Conservation (phyloP, 2,113 vertebrate genomes). For the Pampusana beccarii region DNA sequence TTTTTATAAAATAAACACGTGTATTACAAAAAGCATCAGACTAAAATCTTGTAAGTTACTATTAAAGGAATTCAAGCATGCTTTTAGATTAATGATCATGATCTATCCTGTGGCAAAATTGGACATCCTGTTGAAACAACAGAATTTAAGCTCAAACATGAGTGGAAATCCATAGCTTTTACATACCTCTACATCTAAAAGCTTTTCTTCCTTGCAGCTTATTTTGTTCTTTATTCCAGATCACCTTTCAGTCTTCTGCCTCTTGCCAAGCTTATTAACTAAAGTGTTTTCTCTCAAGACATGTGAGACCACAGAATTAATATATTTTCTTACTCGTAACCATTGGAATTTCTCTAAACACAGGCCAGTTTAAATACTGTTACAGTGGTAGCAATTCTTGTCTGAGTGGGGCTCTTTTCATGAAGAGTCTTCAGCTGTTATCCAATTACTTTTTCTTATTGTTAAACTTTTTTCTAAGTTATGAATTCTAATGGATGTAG, state of each 20-base stretch:
- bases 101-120: background rate
- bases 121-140: background rate
- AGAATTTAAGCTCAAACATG: background rate
- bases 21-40: background rate
- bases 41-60: background rate
- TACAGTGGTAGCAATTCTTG: background rate
- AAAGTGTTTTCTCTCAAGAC: background rate
- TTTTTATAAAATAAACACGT: background rate
- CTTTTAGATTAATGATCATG: background rate
- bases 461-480: background rate
- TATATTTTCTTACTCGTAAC: background rate
- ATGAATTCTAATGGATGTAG: background rate
- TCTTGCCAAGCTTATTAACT: background rate
- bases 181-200: background rate
- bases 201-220: background rate
- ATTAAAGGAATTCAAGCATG: background rate
- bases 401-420: background rate
- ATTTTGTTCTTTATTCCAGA: background rate
- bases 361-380: background rate
- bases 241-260: background rate
- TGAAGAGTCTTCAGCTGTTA: background rate
- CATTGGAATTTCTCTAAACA: background rate
- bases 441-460: background rate
- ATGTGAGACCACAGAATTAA: rapidly evolving
- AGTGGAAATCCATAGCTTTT: background rate